A percentile compares a stretch with the other conserved stretches of the same genome.
These are phyloP conservation scores for Diabrotica balteata DNA, from an alignment of 2,888 invertebrate genomes.

Conservation along the genomic window DNA sequence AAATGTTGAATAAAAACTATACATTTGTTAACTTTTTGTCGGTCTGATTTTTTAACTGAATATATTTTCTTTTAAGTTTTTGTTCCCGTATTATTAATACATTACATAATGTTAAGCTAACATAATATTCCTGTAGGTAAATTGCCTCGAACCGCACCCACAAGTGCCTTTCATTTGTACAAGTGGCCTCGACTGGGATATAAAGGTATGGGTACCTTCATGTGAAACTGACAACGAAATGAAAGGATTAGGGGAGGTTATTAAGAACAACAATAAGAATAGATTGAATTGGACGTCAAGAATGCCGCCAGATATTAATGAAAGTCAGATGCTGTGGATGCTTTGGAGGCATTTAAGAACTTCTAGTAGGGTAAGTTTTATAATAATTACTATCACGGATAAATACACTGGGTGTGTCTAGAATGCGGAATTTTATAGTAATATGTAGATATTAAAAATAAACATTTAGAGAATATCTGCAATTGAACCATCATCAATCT, in stretches of 20 bases:
- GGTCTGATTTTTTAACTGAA: too few relatives aligned
- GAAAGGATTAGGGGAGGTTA: constrained; percentile 61
- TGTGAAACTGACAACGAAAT: constrained; percentile 67
- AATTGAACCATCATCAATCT: too few relatives aligned
- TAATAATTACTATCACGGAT: too few relatives aligned
- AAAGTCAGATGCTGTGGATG: constrained; percentile 57
- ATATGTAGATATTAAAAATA: too few relatives aligned
- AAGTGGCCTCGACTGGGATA: constrained; percentile 88
- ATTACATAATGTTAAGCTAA: not conserved
- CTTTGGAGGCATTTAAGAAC: constrained; percentile 55
- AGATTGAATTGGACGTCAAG: constrained; percentile 25
- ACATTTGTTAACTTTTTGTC: too few relatives aligned
- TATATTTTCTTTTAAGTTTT: too few relatives aligned
- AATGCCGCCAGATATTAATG: constrained; percentile 47
- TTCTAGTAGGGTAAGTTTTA: constrained; percentile 38
- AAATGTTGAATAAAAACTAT: too few relatives aligned
- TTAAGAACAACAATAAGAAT: constrained; percentile 49
- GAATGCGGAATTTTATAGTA: too few relatives aligned
- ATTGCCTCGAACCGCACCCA: constrained; percentile 92
- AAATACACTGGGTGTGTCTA: too few relatives aligned
- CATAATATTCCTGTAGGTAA: constrained; percentile 68
- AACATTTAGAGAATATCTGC: too few relatives aligned
- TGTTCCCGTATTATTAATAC: too few relatives aligned
- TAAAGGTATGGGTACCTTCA: constrained; percentile 91
- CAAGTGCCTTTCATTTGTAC: constrained; percentile 86